Evolutionary conservation across 2,797 vertebrate species (phyloP), one percentile per base, ranked within the genome.

Genomic region (Monodelphis domestica): DNA sequence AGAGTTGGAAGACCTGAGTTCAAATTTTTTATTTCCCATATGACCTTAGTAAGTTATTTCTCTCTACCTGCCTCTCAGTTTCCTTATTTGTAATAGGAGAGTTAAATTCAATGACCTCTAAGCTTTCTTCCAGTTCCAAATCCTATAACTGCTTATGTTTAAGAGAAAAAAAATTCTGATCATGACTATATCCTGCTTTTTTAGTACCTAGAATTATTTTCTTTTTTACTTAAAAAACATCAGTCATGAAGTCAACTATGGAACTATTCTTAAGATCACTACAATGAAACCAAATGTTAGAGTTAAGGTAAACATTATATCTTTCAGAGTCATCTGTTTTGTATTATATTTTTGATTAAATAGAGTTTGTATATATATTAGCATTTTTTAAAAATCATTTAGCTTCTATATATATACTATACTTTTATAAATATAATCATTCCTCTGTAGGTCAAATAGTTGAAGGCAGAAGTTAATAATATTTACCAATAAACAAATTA

Each of bases 401-500:
- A 70, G 52, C 91, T 96, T 95, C 87, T 54, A 53, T 56, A 94
- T 33, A 87, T 89, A 63, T 52, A 30, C 26, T 3, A 45, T 90
- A 38, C 7, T 91, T 96, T 94, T 95, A 54, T 51, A 70, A 45
- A 84, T 92, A 96, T 11, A 52, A 2, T 97, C 78, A 93, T 89
- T 95, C 95, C 54, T 84, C 24, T 54, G 87, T 90, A 91, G 24
- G 89, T 91, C 57, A 94, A 96, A 91, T 21, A 96, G 30, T 50
- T 93, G 55, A 88, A 63, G 70, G 93, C 96, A 97, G 95, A 92
- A 38, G 78, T 90, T 92, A 93, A 94, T 89, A 93, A 90, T 97
- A 89, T 96, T 96, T 96, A 96, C 94, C 90, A 97, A 96, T 96
- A 97, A 95, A 94, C 95, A 87, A 96, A 63, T 91, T 90, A 94